Evolutionary conservation across 2,888 invertebrate species (phyloP).

Genomic region (Mongoloraphidia duomilia): DNA sequence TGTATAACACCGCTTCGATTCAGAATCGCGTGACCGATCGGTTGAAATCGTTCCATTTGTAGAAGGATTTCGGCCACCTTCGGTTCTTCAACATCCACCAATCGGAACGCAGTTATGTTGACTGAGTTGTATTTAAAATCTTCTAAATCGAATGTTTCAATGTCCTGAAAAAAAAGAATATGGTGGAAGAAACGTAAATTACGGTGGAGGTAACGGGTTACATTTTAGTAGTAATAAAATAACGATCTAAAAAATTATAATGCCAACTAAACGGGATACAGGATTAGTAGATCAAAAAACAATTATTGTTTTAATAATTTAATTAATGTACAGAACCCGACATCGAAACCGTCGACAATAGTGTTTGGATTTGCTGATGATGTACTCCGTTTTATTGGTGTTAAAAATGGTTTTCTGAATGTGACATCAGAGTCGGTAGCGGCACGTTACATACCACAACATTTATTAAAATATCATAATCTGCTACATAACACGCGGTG

Average conservation of each 20-base stretch:
- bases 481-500: too few relatives aligned
- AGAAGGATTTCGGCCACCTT: conserved; percentile 59
- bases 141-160: conserved; percentile 75
- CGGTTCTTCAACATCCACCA: conserved; percentile 68
- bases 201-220: not conserved
- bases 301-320: not conserved
- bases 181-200: conserved; percentile 1
- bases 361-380: too few relatives aligned
- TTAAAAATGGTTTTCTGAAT: too few relatives aligned
- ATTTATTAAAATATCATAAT: too few relatives aligned
- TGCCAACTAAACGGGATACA: not conserved
- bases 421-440: too few relatives aligned
- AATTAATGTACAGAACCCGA: too few relatives aligned
- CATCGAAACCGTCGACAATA: too few relatives aligned
- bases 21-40: conserved; percentile 64
- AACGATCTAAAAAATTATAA: not conserved
- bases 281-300: not conserved
- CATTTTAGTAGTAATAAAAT: not conserved
- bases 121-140: conserved; percentile 89
- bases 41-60: conserved; percentile 80
- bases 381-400: too few relatives aligned
- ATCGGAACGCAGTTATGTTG: conserved; percentile 86
- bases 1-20: conserved; percentile 52
- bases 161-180: conserved; percentile 42
- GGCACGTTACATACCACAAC: too few relatives aligned